Conservation (phyloP, 2,888 invertebrate species). For the Drosophila nr. fundita region DNA sequence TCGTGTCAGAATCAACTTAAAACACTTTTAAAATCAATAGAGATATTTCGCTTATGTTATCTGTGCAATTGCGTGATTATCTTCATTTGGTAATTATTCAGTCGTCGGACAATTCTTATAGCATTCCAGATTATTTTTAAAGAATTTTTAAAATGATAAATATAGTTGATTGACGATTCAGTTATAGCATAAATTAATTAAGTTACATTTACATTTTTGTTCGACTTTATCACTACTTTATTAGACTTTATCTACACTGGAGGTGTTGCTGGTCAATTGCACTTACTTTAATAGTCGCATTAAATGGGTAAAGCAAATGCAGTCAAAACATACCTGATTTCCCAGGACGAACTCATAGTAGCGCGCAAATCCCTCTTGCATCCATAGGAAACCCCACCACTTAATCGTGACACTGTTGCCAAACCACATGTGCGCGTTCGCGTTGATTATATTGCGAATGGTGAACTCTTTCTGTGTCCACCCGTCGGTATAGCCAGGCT, state of each 20-base stretch:
- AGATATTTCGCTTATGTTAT: background rate
- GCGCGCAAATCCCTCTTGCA: slow-evolving; percentile 89
- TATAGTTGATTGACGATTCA: background rate
- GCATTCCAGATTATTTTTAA: background rate
- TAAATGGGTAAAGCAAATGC: background rate
- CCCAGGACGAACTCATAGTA: slow-evolving; percentile 88
- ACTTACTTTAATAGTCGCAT: background rate
- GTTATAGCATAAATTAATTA: background rate
- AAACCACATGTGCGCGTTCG: slow-evolving; percentile 88
- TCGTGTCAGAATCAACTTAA: background rate
- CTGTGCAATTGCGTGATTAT: background rate
- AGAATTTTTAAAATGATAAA: background rate
- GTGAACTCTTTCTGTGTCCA: slow-evolving; percentile 83
- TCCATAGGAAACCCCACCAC: slow-evolving; percentile 87
- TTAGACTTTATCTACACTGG: background rate
- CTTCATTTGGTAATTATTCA: background rate
- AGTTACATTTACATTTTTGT: background rate
- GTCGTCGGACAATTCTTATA: background rate
- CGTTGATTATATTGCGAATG: slow-evolving; percentile 86
- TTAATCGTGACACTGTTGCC: slow-evolving; percentile 87
- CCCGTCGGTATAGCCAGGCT: slow-evolving; percentile 75
- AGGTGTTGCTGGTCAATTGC: background rate
- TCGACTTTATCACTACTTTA: too few relatives aligned
- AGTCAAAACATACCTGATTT: slow-evolving; percentile 76
- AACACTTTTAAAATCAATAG: background rate